Conservation (phyloP, 1,140 invertebrate genomes). For the Dendroctonus valens region DNA sequence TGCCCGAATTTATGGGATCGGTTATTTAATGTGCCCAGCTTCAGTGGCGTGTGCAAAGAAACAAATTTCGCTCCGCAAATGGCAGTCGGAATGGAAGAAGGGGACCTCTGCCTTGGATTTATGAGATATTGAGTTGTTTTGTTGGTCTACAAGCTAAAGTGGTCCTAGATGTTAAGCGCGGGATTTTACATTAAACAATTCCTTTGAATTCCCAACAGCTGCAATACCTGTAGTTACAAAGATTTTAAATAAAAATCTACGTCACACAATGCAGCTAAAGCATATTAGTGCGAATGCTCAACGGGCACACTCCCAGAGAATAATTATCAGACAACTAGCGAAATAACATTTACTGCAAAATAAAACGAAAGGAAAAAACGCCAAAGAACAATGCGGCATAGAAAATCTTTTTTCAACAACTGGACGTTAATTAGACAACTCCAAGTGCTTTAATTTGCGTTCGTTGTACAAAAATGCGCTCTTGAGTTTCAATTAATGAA, state of each 20-base stretch:
- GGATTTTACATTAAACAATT: too few species aligned
- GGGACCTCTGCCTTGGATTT: too few species aligned
- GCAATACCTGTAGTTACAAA: too few species aligned
- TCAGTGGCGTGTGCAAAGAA: conserved; percentile 25
- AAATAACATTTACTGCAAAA: conserved; percentile 13
- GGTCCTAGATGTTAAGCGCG: too few species aligned
- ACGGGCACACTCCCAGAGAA: too few species aligned
- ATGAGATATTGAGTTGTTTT: too few species aligned
- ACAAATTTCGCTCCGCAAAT: conserved; percentile 30
- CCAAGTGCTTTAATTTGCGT: conserved; percentile 11
- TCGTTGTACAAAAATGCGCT: conserved; percentile 9
- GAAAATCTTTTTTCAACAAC: conserved; percentile 15
- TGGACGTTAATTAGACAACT: conserved; percentile 15
- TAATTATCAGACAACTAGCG: neutral
- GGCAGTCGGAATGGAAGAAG: neutral
- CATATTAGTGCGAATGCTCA: too few species aligned
- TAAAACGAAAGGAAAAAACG: conserved; percentile 1
- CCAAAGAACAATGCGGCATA: conserved; percentile 6
- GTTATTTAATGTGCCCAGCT: conserved; percentile 32
- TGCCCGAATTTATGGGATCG: conserved; percentile 45
- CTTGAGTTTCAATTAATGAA: conserved; percentile 17
- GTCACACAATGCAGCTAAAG: too few species aligned
- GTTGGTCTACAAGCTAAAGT: too few species aligned
- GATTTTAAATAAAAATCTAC: too few species aligned
- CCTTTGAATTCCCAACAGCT: too few species aligned